Conservation (phyloP, 1,140 invertebrate species). For the Heliconius himera region DNA sequence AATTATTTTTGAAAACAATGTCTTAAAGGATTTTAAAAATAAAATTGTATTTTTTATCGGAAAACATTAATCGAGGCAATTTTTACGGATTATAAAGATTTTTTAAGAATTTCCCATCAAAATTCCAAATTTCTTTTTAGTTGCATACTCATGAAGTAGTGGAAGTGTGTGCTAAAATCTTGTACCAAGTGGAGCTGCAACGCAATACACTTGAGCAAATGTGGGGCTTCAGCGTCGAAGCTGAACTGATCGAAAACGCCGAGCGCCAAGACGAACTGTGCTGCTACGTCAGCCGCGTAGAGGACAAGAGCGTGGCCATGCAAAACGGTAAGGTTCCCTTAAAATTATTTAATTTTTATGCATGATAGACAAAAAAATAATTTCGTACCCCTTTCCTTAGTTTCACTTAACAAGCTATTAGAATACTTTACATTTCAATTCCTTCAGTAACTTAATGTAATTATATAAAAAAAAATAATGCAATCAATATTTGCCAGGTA, state of each 20-base stretch:
- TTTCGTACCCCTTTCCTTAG: neutral
- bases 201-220: conserved; percentile 94
- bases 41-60: no score
- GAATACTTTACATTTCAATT: neutral
- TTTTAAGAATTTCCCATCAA: neutral
- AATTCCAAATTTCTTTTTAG: conserved; percentile 78
- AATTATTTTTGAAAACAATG: no score
- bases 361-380: neutral
- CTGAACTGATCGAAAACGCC: conserved; percentile 97
- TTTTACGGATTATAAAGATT: neutral
- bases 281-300: conserved; percentile 97
- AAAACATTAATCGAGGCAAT: no score
- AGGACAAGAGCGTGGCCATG: conserved; percentile 96
- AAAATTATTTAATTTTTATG: neutral
- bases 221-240: conserved; percentile 99
- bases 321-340: conserved; percentile 89
- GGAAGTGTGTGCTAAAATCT: conserved; percentile 97
- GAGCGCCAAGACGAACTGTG: conserved; percentile 98
- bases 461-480: conserved; percentile 35
- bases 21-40: no score
- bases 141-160: conserved; percentile 97
- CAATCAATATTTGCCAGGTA: conserved; percentile 84
- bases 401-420: neutral
- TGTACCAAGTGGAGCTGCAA: conserved; percentile 97
- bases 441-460: conserved; percentile 1